phyloP scores from a whole-genome alignment of 2,888 invertebrate species.

The Dinocampus coccinellae region DNA sequence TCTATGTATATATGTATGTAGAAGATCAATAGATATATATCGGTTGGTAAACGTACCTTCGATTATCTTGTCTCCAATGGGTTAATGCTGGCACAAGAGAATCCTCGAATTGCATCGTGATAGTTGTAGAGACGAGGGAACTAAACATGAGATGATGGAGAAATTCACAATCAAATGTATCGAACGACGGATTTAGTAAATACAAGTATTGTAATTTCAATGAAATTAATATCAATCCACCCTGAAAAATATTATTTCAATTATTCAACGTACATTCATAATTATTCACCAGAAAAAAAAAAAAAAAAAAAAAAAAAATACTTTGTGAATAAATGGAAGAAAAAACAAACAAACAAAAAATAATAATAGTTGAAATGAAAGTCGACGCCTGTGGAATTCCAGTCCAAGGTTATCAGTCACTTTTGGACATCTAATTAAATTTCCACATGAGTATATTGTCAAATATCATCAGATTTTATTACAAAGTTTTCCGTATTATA shows the following conservation, averaged over 20 bases:
- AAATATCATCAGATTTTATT: not conserved
- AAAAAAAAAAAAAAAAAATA: too few relatives aligned
- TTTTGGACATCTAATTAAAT: too few relatives aligned
- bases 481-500: not conserved
- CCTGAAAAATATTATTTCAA: not conserved
- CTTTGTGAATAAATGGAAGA: not conserved
- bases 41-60: conserved; percentile 28
- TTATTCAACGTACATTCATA: too few relatives aligned
- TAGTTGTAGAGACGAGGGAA: conserved; percentile 8
- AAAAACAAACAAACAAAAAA: not conserved
- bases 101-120: conserved; percentile 18
- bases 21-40: not conserved
- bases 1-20: too few relatives aligned
- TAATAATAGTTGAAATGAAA: too few relatives aligned
- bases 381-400: too few relatives aligned
- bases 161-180: conserved; percentile 22
- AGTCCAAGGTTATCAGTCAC: too few relatives aligned
- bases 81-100: conserved; percentile 33
- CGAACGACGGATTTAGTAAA: not conserved
- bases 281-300: too few relatives aligned
- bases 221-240: not conserved
- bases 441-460: too few relatives aligned
- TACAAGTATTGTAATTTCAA: not conserved
- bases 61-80: conserved; percentile 38
- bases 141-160: conserved; percentile 22